Evolutionary conservation across 1,140 invertebrate genomes (phyloP), one percentile per base, ranked within the genome.

Genomic region (Hyphantria cunea): DNA sequence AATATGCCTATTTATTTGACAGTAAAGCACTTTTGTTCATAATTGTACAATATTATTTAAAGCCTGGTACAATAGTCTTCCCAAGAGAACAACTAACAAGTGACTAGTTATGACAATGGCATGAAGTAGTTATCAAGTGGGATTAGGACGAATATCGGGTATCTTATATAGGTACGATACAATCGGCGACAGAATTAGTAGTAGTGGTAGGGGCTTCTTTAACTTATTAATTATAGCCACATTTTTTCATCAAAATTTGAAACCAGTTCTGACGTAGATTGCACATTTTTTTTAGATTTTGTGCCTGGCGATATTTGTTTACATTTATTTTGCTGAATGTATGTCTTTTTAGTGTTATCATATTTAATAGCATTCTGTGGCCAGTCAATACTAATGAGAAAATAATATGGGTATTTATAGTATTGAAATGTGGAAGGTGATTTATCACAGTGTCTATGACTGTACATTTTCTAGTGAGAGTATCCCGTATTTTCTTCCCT

Each of bases 81-180:
- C 47, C 54, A 50, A 68, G 63, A 44, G 42, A 13, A 61, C 37
- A 61, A 65, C 70, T 76, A 66, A 72, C 65, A 70, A 72, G 76
- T 78, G 72, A 76, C 71, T 74, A 76, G 75, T 54, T 73, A 73
- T 84, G 78, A 73, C 52, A 69, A 81, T 84, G 80, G 70, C 67
- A 53, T 78, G 69, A 74, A 69, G 59, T 62, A 62, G 59, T 82
- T 25, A 78, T 70, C 66, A 62, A 72, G 64, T 74, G 62, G 68
- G 69, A 72, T 59, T 66, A 79, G 68, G 66, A 80, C 72, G 68
- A 80, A 76, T 68, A 72, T 72, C 63, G 68, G 67, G 58, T 73
- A 68, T 67, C 72, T 69, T 65, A 64, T 56, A 71, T 71, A 25
- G 17, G 17, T 25, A 68, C 42, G 39, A 59, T 64, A 66, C 70